phyloP scores from a whole-genome alignment of 2,888 invertebrate species.

The Plagiodera versicolora region DNA sequence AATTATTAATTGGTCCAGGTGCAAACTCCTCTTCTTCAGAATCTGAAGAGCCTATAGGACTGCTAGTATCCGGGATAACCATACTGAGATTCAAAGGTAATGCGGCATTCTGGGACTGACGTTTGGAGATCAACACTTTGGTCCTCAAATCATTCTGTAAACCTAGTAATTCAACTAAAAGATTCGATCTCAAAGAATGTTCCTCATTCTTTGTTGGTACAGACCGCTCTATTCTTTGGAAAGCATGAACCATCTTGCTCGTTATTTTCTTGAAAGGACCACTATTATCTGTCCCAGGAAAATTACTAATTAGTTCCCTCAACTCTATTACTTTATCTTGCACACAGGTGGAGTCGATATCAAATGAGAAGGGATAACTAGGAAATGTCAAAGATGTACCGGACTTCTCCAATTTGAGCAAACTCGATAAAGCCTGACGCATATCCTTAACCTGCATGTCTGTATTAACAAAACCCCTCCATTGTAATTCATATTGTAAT shows the following conservation, averaged over 20 bases:
- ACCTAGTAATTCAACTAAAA: slow-evolving; percentile 5
- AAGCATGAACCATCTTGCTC: slow-evolving; percentile 14
- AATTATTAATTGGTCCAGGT: neutral
- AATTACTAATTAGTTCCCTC: neutral
- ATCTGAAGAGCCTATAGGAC: neutral
- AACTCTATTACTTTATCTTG: neutral
- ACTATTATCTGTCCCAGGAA: no score
- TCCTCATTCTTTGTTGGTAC: slow-evolving; percentile 11
- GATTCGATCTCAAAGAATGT: neutral
- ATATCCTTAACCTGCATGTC: neutral
- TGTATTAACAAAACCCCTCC: neutral
- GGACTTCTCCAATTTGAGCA: neutral
- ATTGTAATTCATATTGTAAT: neutral
- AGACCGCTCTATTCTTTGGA: slow-evolving; percentile 8
- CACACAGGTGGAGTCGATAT: neutral
- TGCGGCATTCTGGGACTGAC: neutral
- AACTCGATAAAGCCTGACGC: neutral
- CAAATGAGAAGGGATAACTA: neutral
- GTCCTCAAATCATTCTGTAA: slow-evolving; percentile 7
- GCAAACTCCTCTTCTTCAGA: neutral
- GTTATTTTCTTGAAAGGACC: slow-evolving; percentile 7
- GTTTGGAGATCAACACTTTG: neutral
- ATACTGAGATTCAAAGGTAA: neutral
- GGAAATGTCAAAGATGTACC: neutral
- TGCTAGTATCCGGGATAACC: neutral